Percentiles rank a stretch among this genome's conserved stretches.
Evolutionary conservation across 1,140 invertebrate species (phyloP).

Genomic region (Drosophila leontia): DNA sequence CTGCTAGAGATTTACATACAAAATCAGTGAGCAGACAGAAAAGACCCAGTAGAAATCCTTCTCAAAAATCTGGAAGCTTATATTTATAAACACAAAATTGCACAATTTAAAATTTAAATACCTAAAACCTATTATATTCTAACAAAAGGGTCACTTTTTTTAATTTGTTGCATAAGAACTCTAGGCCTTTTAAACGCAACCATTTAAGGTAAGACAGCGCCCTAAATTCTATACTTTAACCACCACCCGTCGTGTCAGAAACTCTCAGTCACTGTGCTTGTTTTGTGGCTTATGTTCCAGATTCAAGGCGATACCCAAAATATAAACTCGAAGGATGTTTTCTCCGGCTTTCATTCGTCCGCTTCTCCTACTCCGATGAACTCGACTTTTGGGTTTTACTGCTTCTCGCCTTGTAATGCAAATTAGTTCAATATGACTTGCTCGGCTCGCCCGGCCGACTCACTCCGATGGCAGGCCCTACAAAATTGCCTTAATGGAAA

Average conservation of each 20-base stretch:
- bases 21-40: neutral
- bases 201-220: neutral
- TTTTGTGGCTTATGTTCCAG: conserved; percentile 35
- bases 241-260: neutral
- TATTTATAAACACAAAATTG: neutral
- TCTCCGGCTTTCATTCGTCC: neutral
- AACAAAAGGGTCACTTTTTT: neutral
- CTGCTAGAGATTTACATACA: neutral
- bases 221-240: neutral
- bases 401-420: conserved; percentile 49
- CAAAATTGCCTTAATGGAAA: conserved; percentile 71
- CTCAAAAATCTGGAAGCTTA: neutral
- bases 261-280: conserved; percentile 1
- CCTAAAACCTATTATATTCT: neutral
- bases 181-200: neutral
- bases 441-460: conserved; percentile 26
- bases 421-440: conserved; percentile 71
- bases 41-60: neutral
- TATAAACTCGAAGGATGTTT: conserved; percentile 6
- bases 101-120: neutral
- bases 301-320: conserved; percentile 24
- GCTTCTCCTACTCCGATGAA: conserved; percentile 6
- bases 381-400: conserved; percentile 30
- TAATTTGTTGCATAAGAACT: neutral
- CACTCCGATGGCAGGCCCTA: conserved; percentile 27